A percentile compares a stretch with the other conserved stretches of the same genome.
phyloP scores from a whole-genome alignment of 1,140 invertebrate genomes.

The Drosophila hydei region DNA sequence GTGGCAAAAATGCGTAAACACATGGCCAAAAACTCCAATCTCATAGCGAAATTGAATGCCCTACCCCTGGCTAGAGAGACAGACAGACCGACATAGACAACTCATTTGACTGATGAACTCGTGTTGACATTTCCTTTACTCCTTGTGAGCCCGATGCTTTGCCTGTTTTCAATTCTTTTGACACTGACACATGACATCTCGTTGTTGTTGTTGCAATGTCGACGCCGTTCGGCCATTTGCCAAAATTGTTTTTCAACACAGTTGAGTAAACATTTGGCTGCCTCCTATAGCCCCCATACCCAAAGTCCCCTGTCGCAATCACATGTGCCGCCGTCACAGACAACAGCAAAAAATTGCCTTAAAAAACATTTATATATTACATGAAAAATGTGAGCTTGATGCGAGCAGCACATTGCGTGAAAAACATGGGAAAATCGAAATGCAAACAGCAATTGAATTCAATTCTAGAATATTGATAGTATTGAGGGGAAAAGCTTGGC shows the following conservation, averaged over 20 bases:
- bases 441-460: constrained; percentile 28
- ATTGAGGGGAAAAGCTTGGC: no score
- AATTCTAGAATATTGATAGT: background rate
- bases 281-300: constrained; percentile 8
- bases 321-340: constrained; percentile 29
- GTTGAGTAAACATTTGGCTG: constrained; percentile 76
- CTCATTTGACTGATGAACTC: constrained; percentile 82
- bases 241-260: constrained; percentile 81
- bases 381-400: constrained; percentile 44
- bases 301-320: constrained; percentile 4
- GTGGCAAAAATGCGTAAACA: constrained; percentile 40
- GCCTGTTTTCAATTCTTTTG: constrained; percentile 59
- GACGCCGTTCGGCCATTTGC: constrained; percentile 63
- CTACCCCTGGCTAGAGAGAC: constrained; percentile 17
- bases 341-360: constrained; percentile 15
- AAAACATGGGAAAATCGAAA: constrained; percentile 23
- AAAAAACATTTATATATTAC: constrained; percentile 53
- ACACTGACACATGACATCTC: constrained; percentile 79
- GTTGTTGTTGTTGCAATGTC: constrained; percentile 55
- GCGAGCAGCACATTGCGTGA: constrained; percentile 38
- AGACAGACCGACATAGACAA: constrained; percentile 57
- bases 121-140: constrained; percentile 74
- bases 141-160: constrained; percentile 9
- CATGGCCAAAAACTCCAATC: constrained; percentile 35
- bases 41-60: background rate